Base-by-base conservation (phyloP, 2,113 vertebrate genomes). In the Hystrix cristata region DNA sequence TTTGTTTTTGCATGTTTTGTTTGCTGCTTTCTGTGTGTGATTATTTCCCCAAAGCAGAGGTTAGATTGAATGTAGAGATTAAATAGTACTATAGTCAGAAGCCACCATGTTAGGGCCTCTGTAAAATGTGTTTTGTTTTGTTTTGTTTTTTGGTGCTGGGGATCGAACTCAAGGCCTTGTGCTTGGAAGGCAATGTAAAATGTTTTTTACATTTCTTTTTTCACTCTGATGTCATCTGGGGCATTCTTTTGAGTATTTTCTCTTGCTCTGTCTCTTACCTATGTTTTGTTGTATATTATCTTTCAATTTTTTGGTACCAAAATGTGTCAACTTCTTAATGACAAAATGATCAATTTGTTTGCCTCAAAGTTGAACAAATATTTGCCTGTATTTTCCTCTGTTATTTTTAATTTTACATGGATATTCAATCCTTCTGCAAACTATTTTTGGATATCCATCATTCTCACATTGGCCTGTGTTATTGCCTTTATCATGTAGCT, bases 371-470 rank as follows among this genome's bases (percentile, higher is more conserved):
- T 83, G 64, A 88, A 89, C 48, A 87, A 95, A 62, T 62, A 80
- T 25, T 83, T 89, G 7, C 27, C 7, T 78, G 1, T 29, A 43
- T 90, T 84, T 88, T 89, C 15, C 46, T 64, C 7, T 95, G 72
- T 29, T 94, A 16, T 83, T 86, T 86, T 96, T 72, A 25, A 92
- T 81, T 90, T 84, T 92, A 31, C 27, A 14, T 62, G 4, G 27
- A 18, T 59, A 53, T 59, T n/a, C 27, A 93, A 60, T 82, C 10
- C 43, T 78, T 85, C n/a, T 74, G 25, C 10, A 85, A 80, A 27
- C 67, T 57, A 83, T 31, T 91, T 76, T 96, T 84, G 5, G 48
- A 57, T 83, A 3, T 55, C 38, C 34, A 53, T 88, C 81, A 83
- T 72, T 87, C 74, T 74, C 38, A 15, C 19, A 25, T 11, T 69